Evolutionary conservation across 30 jellyfish, hydroid and myxozoan species (phyloP), one percentile per base, ranked within the genome.

Genomic region (Chrysaora quinquecirrha): DNA sequence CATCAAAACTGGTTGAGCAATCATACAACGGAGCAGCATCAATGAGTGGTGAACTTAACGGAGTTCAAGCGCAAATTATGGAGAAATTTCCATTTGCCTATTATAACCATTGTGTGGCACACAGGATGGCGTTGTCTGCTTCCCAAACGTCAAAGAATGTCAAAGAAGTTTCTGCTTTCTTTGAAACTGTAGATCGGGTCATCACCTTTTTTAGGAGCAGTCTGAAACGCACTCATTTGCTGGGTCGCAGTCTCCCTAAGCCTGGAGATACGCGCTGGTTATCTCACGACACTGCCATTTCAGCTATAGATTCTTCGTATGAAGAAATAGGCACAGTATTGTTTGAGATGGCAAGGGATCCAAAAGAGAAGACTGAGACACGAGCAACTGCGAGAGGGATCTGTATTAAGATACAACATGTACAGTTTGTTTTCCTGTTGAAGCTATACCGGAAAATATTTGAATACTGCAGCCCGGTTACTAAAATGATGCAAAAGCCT

Each of bases 241-340:
- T 78, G 28, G 89, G 89, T 2, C 60, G 7, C 38, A 60, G 63
- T 33, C 80, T 78, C 3, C 89, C 80, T 60, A 78, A 60, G 32
- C 89, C 81, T 27, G 72, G 80, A 18, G 89, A 78, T 48, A 78
- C 89, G 18, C 21, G 89, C 21, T 78, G 89, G 89, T 80, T 78
- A 19, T 78, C 89, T 3, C 89, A 56, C 34, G 89, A 78, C 20
- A 30, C 62, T 23, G 80, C 89, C 28, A 38, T 64, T 12, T 2
- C 31, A 20, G 80, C 38, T 7, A 63, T 78, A 19, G 89, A 78
- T 34, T 23, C 58, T 33, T 34, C 16, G 68, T 76, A 76, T 56
- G 78, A 76, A 34, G 35, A 80, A 18, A 78, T 78, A 2, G 89
- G 80, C 12, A 38, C 52, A 0, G 80, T 43, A 12, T 32, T 78